Conservation (phyloP, 2,888 invertebrate species). For the Muscina levida region DNA sequence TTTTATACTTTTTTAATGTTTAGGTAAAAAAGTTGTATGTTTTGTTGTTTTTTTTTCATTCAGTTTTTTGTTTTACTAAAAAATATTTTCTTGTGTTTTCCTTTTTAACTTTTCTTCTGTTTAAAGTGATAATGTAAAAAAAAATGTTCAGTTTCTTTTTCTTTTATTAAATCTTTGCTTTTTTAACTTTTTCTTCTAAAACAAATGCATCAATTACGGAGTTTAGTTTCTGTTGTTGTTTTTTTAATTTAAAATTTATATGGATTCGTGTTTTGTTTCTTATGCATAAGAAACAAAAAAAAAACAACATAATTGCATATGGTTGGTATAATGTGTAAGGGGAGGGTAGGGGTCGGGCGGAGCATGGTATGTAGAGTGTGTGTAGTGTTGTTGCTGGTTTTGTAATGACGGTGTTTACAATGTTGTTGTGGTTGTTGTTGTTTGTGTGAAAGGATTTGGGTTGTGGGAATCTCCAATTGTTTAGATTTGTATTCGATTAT, state of each 20-base stretch:
- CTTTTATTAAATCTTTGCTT: slow-evolving; percentile 13
- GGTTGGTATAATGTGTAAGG: slow-evolving; percentile 35
- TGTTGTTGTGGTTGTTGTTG: slow-evolving; percentile 27
- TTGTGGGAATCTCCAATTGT: slow-evolving; percentile 22
- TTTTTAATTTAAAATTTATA: slow-evolving; percentile 25
- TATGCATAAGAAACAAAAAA: too few relatives aligned
- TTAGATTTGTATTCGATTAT: slow-evolving; percentile 16
- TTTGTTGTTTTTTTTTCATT: too few relatives aligned
- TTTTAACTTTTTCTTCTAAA: slow-evolving; percentile 25
- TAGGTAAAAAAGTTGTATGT: slow-evolving; percentile 53
- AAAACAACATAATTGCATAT: slow-evolving; percentile 56
- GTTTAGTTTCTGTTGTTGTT: slow-evolving; percentile 40
- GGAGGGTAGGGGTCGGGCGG: too few relatives aligned
- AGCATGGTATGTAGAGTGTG: slow-evolving; percentile 18
- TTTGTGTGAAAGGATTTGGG: slow-evolving; percentile 15
- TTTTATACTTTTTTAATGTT: slow-evolving; percentile 48
- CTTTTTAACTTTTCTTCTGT: slow-evolving; percentile 28
- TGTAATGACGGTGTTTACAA: slow-evolving; percentile 60
- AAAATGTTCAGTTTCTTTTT: slow-evolving; percentile 52
- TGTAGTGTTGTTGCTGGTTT: slow-evolving; percentile 5
- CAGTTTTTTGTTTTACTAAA: slow-evolving; percentile 52
- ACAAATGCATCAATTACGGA: slow-evolving; percentile 63
- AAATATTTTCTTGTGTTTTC: slow-evolving; percentile 34
- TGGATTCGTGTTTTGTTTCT: slow-evolving; percentile 27
- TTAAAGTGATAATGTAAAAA: slow-evolving; percentile 54